Percentiles rank a stretch among this genome's conserved stretches.
Conservation (phyloP, 2,113 vertebrate species). For the Chaetodon auriga region DNA sequence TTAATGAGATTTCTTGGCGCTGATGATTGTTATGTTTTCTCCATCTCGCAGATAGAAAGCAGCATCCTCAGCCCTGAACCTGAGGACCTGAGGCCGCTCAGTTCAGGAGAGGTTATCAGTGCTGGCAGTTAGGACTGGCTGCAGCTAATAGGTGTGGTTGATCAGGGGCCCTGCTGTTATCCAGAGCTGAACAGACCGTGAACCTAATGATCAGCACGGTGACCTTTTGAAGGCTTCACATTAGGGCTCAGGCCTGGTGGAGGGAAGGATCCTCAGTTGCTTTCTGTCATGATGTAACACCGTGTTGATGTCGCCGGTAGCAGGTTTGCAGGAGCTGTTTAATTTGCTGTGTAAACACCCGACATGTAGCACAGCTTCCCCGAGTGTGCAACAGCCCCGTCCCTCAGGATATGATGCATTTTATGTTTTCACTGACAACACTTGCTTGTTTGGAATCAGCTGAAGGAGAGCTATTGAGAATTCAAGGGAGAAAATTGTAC, state of each 20-base stretch:
- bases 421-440: background rate
- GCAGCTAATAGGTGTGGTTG: conserved; percentile 25
- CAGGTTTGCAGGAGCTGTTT: background rate
- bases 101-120: conserved; percentile 17
- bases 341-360: conserved; percentile 6
- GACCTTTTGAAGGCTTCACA: background rate
- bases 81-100: background rate
- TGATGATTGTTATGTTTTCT: background rate
- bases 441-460: background rate
- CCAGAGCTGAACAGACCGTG: background rate
- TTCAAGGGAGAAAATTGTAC: background rate
- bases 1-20: background rate
- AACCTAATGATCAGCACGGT: background rate
- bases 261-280: background rate
- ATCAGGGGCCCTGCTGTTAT: background rate
- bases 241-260: no score
- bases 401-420: background rate
- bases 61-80: background rate
- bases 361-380: background rate
- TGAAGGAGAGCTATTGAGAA: background rate
- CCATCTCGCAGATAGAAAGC: background rate
- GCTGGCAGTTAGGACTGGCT: background rate
- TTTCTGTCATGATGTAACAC: background rate
- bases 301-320: background rate
- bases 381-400: background rate